Base-by-base conservation (phyloP, 1,140 invertebrate species). In the Ceratosolen solmsi region DNA sequence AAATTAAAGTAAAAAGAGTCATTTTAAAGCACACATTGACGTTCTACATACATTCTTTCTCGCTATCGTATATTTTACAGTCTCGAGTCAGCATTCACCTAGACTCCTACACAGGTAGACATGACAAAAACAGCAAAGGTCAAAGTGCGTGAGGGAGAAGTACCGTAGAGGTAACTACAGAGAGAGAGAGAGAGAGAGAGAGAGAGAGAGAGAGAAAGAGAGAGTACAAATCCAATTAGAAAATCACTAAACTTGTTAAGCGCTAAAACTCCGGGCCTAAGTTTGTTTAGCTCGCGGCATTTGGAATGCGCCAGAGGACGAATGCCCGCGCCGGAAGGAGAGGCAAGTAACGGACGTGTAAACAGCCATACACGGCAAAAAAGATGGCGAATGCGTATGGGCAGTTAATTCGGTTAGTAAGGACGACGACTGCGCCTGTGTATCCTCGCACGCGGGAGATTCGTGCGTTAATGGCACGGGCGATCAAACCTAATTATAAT, bases 161-260 rank as follows among this genome's bases (percentile, higher is more conserved):
- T 46, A 5, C 7, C 5, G 41, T 46, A 5, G 41, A 46, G 41
- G 51, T 36, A 56, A 56, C n/a, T n/a, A n/a, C n/a, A n/a, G 9
- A 51, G 41, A 68, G 46, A 36, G 11, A 0, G 9, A 22, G 51
- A 25, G 17, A 51, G 41, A 17, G 65, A 25, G 9, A n/a, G n/a
- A n/a, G n/a, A 25, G 58, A 49, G 9, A 51, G 41, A 68, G 46
- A 36, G 11, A 0, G 9, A 22, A 68, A 25, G 17, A 51, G 41
- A 17, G 65, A 25, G 9, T 25, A 65, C 17, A 79, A 82, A 82
- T 76, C 70, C 65, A 82, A 82, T 82, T 82, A 82, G 81, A 82
- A 82, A 82, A 82, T 82, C 76, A 74, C 70, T 82, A 82, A 82
- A 79, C 81, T 78, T 70, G 68, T 82, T 79, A 82, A 73, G 58